Conservation (phyloP, 2,113 vertebrate genomes). For the Bubo scandiacus region DNA sequence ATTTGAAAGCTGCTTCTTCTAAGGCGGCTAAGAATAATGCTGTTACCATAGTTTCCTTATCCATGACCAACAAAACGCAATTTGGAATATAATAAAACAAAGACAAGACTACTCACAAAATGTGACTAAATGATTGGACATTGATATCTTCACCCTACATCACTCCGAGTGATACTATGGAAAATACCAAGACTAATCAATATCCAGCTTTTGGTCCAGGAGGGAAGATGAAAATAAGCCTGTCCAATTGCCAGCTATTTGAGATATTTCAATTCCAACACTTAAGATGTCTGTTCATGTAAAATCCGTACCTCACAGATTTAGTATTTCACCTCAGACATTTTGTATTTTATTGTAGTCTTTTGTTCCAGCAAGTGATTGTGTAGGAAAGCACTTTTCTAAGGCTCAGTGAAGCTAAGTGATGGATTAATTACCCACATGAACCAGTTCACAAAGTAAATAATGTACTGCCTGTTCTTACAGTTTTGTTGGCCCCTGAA, state of each 20-base stretch:
- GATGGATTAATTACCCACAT: slow-evolving; percentile 20
- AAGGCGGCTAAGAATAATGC: slow-evolving; percentile 30
- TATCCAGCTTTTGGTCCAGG: neutral
- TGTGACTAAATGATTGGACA: neutral
- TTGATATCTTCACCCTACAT: neutral
- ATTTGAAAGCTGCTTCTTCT: slow-evolving; percentile 21
- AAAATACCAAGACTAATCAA: neutral
- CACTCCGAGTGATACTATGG: neutral
- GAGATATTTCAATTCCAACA: neutral
- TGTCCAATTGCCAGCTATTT: neutral
- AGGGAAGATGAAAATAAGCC: neutral
- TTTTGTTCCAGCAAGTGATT: neutral
- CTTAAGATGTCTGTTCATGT: neutral
- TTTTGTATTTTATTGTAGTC: neutral
- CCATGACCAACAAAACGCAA: neutral
- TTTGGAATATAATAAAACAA: slow-evolving; percentile 1
- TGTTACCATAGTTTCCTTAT: slow-evolving; percentile 51
- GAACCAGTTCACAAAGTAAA: slow-evolving; percentile 20
- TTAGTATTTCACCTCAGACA: neutral
- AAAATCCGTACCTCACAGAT: neutral
- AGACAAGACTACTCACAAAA: neutral
- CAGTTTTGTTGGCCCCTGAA: neutral
- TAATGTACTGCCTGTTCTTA: slow-evolving; percentile 14
- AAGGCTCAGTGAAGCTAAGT: neutral
- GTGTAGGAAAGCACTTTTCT: neutral